A percentile compares a stretch with the other conserved stretches of the same genome.
phyloP scores from a whole-genome alignment of 1,140 invertebrate genomes.

The Stegodyphus dumicola region DNA sequence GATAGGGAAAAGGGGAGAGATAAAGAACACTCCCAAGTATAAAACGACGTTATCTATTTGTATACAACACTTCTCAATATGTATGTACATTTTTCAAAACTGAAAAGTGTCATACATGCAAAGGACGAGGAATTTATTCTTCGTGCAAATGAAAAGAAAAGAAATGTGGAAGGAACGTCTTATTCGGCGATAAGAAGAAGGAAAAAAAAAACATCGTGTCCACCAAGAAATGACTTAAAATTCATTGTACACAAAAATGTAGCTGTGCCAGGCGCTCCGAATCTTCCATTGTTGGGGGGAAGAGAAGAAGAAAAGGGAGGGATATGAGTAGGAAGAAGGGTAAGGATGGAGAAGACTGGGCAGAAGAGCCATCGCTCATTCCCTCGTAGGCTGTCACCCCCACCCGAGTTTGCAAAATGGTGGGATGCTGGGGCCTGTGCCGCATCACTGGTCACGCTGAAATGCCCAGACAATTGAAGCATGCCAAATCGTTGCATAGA shows the following conservation, averaged over 20 bases:
- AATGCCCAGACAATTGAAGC: constrained; percentile 60
- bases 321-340: not conserved
- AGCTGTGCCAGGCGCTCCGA: not conserved
- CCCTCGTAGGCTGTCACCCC: constrained; percentile 50
- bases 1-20: constrained; percentile 34
- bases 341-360: constrained; percentile 29
- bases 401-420: constrained; percentile 21
- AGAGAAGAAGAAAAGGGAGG: not conserved
- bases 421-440: constrained; percentile 37
- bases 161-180: constrained; percentile 40
- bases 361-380: constrained; percentile 47
- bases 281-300: constrained; percentile 21
- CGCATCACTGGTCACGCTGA: constrained; percentile 51
- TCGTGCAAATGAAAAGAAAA: constrained; percentile 35
- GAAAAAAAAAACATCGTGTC: constrained; percentile 45
- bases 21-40: constrained; percentile 48
- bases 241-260: constrained; percentile 60
- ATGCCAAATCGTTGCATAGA: constrained; percentile 61
- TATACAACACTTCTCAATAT: constrained; percentile 58
- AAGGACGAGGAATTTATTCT: constrained; percentile 59
- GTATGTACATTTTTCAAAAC: constrained; percentile 61
- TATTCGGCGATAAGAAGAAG: constrained; percentile 45
- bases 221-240: constrained; percentile 61
- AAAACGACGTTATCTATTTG: constrained; percentile 57
- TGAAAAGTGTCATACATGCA: constrained; percentile 60